These are phyloP conservation scores for Clarias batrachus DNA, from an alignment of 2,113 vertebrate genomes.

Conservation along the genomic window DNA sequence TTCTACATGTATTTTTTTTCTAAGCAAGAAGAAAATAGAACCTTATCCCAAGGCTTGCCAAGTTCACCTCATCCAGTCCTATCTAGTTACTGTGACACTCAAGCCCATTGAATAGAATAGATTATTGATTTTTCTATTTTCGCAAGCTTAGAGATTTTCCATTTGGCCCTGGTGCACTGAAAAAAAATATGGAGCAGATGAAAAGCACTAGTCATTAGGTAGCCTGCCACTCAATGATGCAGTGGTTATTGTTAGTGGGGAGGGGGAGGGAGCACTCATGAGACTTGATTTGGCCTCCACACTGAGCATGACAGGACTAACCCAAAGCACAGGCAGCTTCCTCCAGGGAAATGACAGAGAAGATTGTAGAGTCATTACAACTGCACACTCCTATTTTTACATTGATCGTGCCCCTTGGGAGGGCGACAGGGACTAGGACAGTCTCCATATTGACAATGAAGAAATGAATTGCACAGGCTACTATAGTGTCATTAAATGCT, in stretches of 20 bases:
- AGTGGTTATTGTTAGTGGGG: constrained; percentile 56
- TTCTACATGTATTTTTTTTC: neutral
- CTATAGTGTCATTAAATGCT: neutral
- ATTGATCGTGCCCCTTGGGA: constrained; percentile 34
- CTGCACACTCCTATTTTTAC: constrained; percentile 36
- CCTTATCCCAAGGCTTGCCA: constrained; percentile 62
- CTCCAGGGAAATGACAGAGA: constrained; percentile 45
- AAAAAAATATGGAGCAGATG: constrained; percentile 52
- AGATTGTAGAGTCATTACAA: constrained; percentile 47
- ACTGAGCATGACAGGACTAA: constrained; percentile 39
- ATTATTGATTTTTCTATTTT: constrained; percentile 79
- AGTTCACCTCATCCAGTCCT: constrained; percentile 70
- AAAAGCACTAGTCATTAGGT: constrained; percentile 70
- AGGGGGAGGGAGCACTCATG: constrained; percentile 33
- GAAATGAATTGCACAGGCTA: constrained; percentile 36
- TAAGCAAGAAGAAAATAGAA: constrained; percentile 46
- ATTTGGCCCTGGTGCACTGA: constrained; percentile 61
- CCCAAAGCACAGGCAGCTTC: constrained; percentile 30
- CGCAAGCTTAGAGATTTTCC: constrained; percentile 69
- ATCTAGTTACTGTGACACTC: constrained; percentile 72
- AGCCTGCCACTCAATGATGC: constrained; percentile 63
- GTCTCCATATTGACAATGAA: constrained; percentile 21
- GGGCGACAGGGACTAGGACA: constrained; percentile 8
- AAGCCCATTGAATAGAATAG: constrained; percentile 76
- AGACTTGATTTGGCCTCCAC: constrained; percentile 41